Evolutionary conservation across 2,888 invertebrate species (phyloP), one percentile per base, ranked within the genome.

Genomic region (Tanypteryx hageni): DNA sequence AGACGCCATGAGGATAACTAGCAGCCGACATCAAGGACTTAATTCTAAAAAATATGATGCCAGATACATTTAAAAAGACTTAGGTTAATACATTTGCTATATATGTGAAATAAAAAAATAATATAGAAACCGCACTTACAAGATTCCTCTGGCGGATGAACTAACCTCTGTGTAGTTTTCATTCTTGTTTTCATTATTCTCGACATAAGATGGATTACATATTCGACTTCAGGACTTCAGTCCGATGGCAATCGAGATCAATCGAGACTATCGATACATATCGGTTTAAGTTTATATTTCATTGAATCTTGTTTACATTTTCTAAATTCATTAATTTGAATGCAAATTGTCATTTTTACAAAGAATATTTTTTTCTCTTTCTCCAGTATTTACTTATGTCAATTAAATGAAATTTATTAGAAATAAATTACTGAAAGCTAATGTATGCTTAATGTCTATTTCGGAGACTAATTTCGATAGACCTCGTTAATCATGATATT

Each of bases 1-100:
- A 95, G 95, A 95, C 95, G 95, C 95, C 95, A 95, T 95, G 94
- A 94, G 94, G 94, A 94, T 93, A 94, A 95, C 94, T 94, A 95
- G 95, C 95, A 95, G 95, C 95, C 95, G 95, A 93, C 93, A 89
- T 89, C 89, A 89, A 64, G 89, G 89, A 31, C 64, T 89, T 31
- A 89, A 89, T 64, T 44, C 61, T 44, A 64, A 89, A 89, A 44
- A 64, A 64, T 31, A 31, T 44, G 18, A 31, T 16, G 64, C 61
- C 27, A n/a, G 44, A 89, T 68, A 27, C 27, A 68, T 89, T 89
- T 89, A 64, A 13, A 89, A 68, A 22, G 64, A 64, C 31, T 18
- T 9, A 22, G 14, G 44, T 44, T n/a, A 31, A 27, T n/a, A 61
- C 18, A 31, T 89, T 89, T 16, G 27, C 10, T 44, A n/a, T 27